Evolutionary conservation across 2,797 vertebrate genomes (phyloP), one percentile per base, ranked within the genome.

Genomic region (Huso huso): DNA sequence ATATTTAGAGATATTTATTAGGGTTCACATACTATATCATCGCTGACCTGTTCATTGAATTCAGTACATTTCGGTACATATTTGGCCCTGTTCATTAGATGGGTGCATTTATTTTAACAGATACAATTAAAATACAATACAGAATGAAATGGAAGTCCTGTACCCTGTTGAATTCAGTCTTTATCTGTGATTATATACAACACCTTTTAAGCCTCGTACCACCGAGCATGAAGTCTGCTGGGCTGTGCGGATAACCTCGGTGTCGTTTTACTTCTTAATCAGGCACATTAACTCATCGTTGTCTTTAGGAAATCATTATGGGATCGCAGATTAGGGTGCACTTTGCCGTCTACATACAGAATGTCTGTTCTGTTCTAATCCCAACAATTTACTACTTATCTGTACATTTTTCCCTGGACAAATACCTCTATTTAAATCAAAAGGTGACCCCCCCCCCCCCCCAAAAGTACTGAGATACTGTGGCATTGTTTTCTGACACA

Each of bases 291-390:
- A 18, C n/a, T 62, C 61, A 55, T 9, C n/a, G 53, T n/a, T 10
- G 6, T 55, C n/a, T 55, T 55, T 10, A 62, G 61, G 61, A 62
- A 62, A 62, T 62, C 18, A 37, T 62, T 62, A 7, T 7, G 37
- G 15, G 61, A 62, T 62, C 18, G 10, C 1, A 18, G 61, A 48
- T 62, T 9, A 48, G 61, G 18, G 8, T 23, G 61, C 6, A 3
- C 18, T 37, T 9, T 37, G 8, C n/a, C 6, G 10, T 9, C 53
- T 55, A 4, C 53, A 55, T 10, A 55, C 48, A 23, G 61, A 62
- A 62, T 15, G 18, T 8, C 10, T 10, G 18, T 18, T 62, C 10
- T 10, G 10, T 62, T 37, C 61, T 48, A 62, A 62, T 62, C 61
- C 61, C 8, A 18, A 37, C 6, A 9, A 1, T 62, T 18, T 5